Percentiles rank a stretch among this genome's conserved stretches.
Evolutionary conservation across 2,113 vertebrate species (phyloP).

Genomic region (Atractosteus spatula): DNA sequence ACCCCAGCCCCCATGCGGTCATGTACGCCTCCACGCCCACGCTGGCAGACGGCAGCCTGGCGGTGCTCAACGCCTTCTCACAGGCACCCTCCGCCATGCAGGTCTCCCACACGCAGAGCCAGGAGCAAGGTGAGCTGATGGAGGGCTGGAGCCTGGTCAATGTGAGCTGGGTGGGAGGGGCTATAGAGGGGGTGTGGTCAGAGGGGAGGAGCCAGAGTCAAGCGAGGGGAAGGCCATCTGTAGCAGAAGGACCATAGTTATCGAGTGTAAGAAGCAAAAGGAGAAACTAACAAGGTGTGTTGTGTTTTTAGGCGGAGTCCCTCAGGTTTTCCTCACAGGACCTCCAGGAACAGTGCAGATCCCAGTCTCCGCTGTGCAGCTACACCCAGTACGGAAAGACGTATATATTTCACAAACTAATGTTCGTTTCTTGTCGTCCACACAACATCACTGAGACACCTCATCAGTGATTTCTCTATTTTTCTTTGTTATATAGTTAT

Average conservation of each 20-base stretch:
- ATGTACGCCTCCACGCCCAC: conserved; percentile 92
- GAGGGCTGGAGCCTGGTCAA: neutral
- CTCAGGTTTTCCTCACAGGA: conserved; percentile 93
- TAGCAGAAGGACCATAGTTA: too few species aligned
- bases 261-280: too few species aligned
- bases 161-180: neutral
- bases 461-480: too few species aligned
- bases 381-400: conserved; percentile 90
- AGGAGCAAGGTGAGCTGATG: conserved; percentile 78
- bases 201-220: too few species aligned
- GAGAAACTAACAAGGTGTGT: neutral
- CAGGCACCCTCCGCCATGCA: conserved; percentile 89
- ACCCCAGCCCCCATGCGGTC: conserved; percentile 88
- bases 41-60: conserved; percentile 83
- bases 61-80: conserved; percentile 96
- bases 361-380: conserved; percentile 93
- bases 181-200: too few species aligned
- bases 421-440: too few species aligned
- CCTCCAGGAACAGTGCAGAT: conserved; percentile 94
- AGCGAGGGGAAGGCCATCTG: too few species aligned
- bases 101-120: conserved; percentile 86
- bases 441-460: too few species aligned
- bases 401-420: conserved; percentile 70
- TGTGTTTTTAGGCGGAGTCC: conserved; percentile 71
- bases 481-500: too few species aligned